Conservation (phyloP, 2,113 vertebrate genomes). For the Triplophysa rosa region DNA sequence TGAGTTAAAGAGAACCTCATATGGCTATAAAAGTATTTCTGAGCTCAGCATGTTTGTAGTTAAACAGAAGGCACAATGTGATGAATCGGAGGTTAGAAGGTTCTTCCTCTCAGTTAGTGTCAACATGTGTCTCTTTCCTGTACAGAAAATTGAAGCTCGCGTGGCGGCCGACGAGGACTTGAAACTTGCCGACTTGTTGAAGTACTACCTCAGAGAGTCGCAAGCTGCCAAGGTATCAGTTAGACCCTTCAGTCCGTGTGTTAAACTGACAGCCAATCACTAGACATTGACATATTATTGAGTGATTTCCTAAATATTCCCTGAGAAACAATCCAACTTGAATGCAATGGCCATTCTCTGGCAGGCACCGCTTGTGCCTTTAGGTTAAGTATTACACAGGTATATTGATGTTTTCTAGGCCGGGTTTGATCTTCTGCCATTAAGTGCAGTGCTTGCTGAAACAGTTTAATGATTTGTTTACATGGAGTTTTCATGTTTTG, state of each 20-base stretch:
- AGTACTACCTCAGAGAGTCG: slow-evolving; percentile 96
- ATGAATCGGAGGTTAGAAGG: background rate
- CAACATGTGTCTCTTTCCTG: slow-evolving; percentile 35
- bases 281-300: background rate
- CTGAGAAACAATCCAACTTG: background rate
- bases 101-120: slow-evolving; percentile 20
- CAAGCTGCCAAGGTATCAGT: slow-evolving; percentile 93
- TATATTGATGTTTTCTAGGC: background rate
- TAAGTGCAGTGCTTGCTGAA: background rate
- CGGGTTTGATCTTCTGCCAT: background rate
- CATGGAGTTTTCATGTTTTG: background rate
- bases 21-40: background rate
- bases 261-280: background rate
- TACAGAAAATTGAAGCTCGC: slow-evolving; percentile 94
- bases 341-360: background rate
- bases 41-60: slow-evolving; percentile 22
- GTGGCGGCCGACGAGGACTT: slow-evolving; percentile 97
- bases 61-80: background rate
- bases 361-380: background rate
- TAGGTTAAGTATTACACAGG: background rate
- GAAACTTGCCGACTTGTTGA: slow-evolving; percentile 95
- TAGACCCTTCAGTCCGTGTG: background rate
- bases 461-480: background rate
- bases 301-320: too few species aligned
- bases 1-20: background rate